phyloP scores from a whole-genome alignment of 2,113 vertebrate genomes.

The Nothocercus julius region DNA sequence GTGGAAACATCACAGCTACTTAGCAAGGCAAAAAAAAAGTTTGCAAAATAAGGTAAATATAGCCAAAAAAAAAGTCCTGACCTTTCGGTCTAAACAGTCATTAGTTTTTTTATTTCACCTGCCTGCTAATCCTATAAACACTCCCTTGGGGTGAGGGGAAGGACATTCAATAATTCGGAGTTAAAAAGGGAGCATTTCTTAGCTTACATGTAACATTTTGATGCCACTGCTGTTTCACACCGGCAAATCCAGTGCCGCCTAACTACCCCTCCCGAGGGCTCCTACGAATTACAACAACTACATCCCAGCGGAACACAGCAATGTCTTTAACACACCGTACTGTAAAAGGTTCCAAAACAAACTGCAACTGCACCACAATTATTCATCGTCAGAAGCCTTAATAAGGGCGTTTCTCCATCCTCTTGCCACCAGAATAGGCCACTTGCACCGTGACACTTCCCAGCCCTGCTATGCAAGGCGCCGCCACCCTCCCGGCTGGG shows the following conservation, averaged over 20 bases:
- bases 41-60: accelerated
- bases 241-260: neutral
- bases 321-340: accelerated
- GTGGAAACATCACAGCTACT: neutral
- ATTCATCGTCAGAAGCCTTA: accelerated
- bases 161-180: neutral
- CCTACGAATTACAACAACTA: neutral
- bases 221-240: neutral
- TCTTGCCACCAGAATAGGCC: accelerated
- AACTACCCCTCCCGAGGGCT: neutral
- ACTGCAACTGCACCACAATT: neutral
- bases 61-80: neutral
- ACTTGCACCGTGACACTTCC: accelerated
- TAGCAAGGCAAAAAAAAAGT: neutral
- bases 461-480: accelerated
- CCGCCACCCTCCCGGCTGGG: accelerated
- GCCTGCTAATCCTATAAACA: neutral
- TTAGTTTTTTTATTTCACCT: neutral
- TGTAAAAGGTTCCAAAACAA: neutral
- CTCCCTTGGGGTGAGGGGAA: accelerated
- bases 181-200: neutral
- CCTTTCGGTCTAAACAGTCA: accelerated
- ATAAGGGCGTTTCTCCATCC: accelerated
- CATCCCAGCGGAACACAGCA: accelerated
- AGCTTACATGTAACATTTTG: neutral